Percentiles rank a stretch among this genome's conserved stretches.
Conservation (phyloP, 2,113 vertebrate genomes). For the Prunella himalayana region DNA sequence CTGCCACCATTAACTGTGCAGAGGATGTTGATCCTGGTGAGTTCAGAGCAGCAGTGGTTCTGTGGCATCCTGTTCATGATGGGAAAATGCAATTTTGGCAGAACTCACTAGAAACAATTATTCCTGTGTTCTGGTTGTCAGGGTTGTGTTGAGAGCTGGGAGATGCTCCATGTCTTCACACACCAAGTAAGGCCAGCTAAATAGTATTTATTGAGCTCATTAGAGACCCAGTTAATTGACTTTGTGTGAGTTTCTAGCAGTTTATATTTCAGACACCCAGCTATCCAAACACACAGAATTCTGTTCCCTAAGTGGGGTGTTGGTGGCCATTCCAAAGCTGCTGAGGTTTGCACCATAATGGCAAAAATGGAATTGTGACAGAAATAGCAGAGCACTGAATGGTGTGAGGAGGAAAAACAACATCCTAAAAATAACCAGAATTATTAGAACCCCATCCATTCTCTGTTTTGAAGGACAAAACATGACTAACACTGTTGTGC, state of each 20-base stretch:
- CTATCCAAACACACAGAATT: background rate
- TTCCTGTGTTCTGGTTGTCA: background rate
- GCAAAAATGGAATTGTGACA: background rate
- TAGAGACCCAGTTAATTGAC: background rate
- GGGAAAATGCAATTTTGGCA: background rate
- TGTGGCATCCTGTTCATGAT: background rate
- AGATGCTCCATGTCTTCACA: background rate
- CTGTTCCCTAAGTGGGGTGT: background rate
- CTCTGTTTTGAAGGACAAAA: background rate
- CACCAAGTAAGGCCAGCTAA: background rate
- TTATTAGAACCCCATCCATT: background rate
- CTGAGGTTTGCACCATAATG: constrained; percentile 1
- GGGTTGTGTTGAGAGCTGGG: background rate
- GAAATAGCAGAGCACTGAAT: background rate
- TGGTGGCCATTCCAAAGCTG: constrained; percentile 23
- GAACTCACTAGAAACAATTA: background rate
- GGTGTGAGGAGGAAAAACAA: background rate
- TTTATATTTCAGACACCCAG: background rate
- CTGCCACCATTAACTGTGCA: background rate
- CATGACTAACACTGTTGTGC: background rate
- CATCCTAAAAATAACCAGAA: constrained; percentile 39
- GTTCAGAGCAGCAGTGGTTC: background rate
- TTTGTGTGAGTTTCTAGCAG: background rate
- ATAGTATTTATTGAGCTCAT: background rate
- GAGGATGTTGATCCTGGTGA: background rate